Evolutionary conservation across 2,113 vertebrate genomes (phyloP).

Genomic region (Melospiza georgiana): DNA sequence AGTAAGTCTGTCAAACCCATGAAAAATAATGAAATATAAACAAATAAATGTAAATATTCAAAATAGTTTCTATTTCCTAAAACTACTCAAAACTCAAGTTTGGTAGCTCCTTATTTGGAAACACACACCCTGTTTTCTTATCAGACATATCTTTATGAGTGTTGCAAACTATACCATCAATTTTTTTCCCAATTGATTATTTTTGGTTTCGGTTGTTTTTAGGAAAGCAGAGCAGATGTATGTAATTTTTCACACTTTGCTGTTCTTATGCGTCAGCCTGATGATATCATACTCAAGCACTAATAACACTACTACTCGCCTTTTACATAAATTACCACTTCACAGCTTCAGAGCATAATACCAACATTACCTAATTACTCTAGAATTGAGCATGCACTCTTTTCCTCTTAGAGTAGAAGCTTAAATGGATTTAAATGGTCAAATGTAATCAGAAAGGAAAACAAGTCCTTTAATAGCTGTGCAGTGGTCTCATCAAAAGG

Average conservation of each 20-base stretch:
- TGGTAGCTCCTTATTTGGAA: background rate
- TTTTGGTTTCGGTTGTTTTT: slow-evolving; percentile 6
- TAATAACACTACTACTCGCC: slow-evolving; percentile 24
- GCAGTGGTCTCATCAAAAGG: slow-evolving; percentile 18
- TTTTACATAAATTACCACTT: slow-evolving; percentile 68
- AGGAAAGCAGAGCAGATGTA: background rate
- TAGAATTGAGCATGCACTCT: slow-evolving; percentile 31
- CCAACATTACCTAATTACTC: slow-evolving; percentile 55
- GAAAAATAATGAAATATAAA: background rate
- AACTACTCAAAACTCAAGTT: background rate
- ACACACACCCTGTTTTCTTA: background rate
- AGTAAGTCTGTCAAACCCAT: background rate
- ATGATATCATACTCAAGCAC: slow-evolving; percentile 54
- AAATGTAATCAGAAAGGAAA: slow-evolving; percentile 43
- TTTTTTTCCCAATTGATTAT: background rate
- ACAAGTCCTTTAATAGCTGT: slow-evolving; percentile 43
- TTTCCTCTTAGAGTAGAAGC: slow-evolving; percentile 48
- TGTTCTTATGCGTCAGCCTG: slow-evolving; percentile 9
- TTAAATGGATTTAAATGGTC: slow-evolving; percentile 33
- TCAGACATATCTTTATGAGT: background rate
- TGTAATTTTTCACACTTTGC: slow-evolving; percentile 40
- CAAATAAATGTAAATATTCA: background rate
- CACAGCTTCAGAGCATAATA: slow-evolving; percentile 45
- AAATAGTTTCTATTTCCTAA: background rate
- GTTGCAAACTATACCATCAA: background rate